phyloP scores from a whole-genome alignment of 2,888 invertebrate genomes.

The Tipula lateralis region DNA sequence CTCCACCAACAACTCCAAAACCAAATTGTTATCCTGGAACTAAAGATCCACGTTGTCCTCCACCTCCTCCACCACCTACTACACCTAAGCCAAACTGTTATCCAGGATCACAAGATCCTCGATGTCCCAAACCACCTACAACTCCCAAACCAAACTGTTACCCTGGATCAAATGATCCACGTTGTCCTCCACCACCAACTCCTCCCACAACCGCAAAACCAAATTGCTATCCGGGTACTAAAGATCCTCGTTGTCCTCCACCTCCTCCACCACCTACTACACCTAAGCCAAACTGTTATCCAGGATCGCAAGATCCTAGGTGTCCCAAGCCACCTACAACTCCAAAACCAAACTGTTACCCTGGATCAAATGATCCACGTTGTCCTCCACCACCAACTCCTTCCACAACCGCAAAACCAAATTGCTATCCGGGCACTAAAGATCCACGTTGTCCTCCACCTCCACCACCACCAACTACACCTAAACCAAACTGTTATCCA shows the following conservation, averaged over 20 bases:
- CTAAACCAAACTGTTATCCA: conserved; percentile 38
- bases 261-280: conserved; percentile 34
- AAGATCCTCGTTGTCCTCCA: conserved; percentile 34
- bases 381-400: conserved; percentile 36
- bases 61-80: conserved; percentile 36
- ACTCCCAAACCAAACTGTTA: conserved; percentile 44
- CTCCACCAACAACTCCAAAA: conserved; percentile 37
- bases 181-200: conserved; percentile 36
- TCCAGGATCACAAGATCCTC: conserved; percentile 42
- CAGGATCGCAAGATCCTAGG: conserved; percentile 32
- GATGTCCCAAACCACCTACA: conserved; percentile 39
- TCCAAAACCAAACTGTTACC: conserved; percentile 38
- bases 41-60: conserved; percentile 42
- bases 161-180: conserved; percentile 43
- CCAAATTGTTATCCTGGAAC: conserved; percentile 38
- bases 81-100: conserved; percentile 43
- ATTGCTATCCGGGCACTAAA: conserved; percentile 41
- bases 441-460: conserved; percentile 42
- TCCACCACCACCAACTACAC: conserved; percentile 38
- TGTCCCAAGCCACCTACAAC: conserved; percentile 37
- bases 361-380: conserved; percentile 37
- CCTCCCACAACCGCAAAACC: conserved; percentile 35
- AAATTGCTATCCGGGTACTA: neutral
- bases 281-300: conserved; percentile 47
- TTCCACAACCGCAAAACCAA: conserved; percentile 36